These are phyloP conservation scores for Sylvilagus bachmani DNA, from an alignment of 2,113 vertebrate genomes.

Conservation along the genomic window DNA sequence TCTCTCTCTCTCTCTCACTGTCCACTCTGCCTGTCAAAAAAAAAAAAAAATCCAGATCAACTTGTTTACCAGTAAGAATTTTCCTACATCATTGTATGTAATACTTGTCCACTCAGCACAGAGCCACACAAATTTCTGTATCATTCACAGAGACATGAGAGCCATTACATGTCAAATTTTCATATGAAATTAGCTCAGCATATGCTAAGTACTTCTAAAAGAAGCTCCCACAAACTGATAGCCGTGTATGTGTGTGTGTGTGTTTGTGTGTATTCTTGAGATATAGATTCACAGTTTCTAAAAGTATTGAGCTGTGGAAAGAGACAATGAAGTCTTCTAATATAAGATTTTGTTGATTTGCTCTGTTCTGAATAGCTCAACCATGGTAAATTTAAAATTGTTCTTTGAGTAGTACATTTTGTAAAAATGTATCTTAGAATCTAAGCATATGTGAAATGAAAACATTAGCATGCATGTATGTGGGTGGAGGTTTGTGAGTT, in stretches of 20 bases:
- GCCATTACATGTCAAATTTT: not conserved
- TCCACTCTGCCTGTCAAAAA: no score
- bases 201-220: not conserved
- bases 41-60: not conserved
- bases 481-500: not conserved
- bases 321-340: not conserved
- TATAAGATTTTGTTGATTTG: not conserved
- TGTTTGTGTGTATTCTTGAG: not conserved
- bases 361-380: not conserved
- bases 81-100: not conserved
- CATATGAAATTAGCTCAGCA: not conserved
- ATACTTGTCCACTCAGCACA: not conserved
- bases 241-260: not conserved
- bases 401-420: not conserved
- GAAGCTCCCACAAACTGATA: not conserved
- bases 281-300: not conserved
- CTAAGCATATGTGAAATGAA: not conserved
- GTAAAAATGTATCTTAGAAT: not conserved
- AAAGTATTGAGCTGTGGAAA: not conserved
- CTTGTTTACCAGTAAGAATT: not conserved
- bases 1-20: no score
- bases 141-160: not conserved
- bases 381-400: not conserved
- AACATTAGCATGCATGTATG: not conserved
- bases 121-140: conserved; percentile 17